Evolutionary conservation across 2,888 invertebrate species (phyloP).

Genomic region (Eremobia ochroleuca): DNA sequence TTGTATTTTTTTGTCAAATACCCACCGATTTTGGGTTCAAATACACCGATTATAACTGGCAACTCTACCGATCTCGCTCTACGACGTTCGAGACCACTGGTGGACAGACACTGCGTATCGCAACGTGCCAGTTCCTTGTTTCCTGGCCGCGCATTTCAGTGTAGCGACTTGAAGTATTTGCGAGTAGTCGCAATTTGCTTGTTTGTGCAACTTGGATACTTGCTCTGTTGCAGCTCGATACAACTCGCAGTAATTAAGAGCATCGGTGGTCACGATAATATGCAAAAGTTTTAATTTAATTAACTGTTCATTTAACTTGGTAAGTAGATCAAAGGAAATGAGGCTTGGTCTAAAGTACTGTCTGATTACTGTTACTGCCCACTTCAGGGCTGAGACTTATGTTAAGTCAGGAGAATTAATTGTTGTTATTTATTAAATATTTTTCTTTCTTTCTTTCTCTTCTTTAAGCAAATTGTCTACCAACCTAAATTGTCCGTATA

Average conservation of each 20-base stretch:
- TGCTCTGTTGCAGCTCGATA: conserved; percentile 40
- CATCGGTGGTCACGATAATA: conserved; percentile 35
- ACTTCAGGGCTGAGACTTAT: background rate
- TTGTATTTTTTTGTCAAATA: too few relatives aligned
- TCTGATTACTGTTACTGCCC: too few relatives aligned
- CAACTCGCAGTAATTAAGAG: conserved; percentile 51
- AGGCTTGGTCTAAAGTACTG: background rate
- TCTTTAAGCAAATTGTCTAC: too few relatives aligned
- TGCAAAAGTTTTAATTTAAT: conserved; percentile 49
- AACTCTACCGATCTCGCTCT: too few relatives aligned
- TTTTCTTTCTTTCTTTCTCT: too few relatives aligned
- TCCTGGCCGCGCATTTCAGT: conserved; percentile 31
- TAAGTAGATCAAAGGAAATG: background rate
- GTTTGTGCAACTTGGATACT: conserved; percentile 42
- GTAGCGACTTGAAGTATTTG: conserved; percentile 45
- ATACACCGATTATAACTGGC: too few relatives aligned
- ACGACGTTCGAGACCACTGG: too few relatives aligned
- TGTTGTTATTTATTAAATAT: too few relatives aligned
- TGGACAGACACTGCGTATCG: too few relatives aligned
- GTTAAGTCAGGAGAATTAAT: too few relatives aligned
- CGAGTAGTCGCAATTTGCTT: conserved; percentile 52
- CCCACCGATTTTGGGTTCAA: too few relatives aligned
- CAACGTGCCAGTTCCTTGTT: background rate
- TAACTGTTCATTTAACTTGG: conserved; percentile 22
- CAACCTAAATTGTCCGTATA: too few relatives aligned